Conservation (phyloP, 2,888 invertebrate genomes). For the Lutraria lutraria region DNA sequence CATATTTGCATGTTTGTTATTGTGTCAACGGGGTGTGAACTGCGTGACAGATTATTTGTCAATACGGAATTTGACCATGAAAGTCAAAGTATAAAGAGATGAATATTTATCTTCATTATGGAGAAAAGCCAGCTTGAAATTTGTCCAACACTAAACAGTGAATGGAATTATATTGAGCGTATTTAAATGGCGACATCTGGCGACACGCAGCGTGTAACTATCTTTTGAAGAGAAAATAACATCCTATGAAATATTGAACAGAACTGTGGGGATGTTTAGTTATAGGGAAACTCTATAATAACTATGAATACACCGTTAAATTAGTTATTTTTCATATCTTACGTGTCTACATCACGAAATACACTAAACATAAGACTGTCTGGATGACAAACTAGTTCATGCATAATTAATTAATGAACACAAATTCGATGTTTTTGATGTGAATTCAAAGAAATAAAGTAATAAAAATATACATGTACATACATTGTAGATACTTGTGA, state of each 20-base stretch:
- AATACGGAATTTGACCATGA: slow-evolving; percentile 11
- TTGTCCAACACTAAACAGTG: background rate
- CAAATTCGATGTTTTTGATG: no score
- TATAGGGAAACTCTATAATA: no score
- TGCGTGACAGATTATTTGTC: background rate
- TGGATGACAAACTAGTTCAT: no score
- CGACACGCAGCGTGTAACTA: background rate
- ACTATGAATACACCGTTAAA: no score
- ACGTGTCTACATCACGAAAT: no score
- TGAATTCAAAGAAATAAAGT: no score
- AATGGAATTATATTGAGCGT: background rate
- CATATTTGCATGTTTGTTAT: slow-evolving; percentile 19
- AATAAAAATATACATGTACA: no score
- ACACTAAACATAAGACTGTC: no score
- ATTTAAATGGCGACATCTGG: background rate
- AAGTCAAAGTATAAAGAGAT: background rate
- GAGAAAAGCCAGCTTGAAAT: slow-evolving; percentile 23
- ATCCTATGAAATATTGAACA: background rate
- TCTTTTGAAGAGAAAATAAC: background rate
- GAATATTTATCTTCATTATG: slow-evolving; percentile 22
- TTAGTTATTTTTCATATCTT: no score
- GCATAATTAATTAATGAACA: no score
- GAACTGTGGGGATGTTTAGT: no score
- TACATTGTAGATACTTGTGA: no score
- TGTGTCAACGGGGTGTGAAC: background rate